A percentile compares a stretch with the other conserved stretches of the same genome.
Evolutionary conservation across 1,140 invertebrate species (phyloP).

Genomic region (Pemphigus obesinymphae): DNA sequence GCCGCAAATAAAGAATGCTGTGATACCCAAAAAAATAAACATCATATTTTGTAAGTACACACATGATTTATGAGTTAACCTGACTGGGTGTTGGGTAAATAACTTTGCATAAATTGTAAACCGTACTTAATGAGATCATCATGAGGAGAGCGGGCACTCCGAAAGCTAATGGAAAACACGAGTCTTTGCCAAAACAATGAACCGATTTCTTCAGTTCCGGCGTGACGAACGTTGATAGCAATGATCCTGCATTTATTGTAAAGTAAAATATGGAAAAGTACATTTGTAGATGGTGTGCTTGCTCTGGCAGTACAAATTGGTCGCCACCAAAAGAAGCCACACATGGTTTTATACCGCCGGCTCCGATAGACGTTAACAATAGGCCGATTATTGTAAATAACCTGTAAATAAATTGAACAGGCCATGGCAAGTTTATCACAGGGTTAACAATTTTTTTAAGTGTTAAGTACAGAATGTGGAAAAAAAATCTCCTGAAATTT

Average conservation of each 20-base stretch:
- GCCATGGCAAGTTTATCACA: no score
- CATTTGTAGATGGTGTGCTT: conserved; percentile 66
- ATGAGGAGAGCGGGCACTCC: conserved; percentile 83
- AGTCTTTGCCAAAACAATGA: conserved; percentile 71
- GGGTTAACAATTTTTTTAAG: no score
- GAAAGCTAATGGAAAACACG: conserved; percentile 88
- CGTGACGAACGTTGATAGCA: conserved; percentile 83
- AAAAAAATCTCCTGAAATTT: no score
- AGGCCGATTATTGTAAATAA: conserved; percentile 70
- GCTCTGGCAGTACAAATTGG: conserved; percentile 79
- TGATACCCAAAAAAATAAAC: no score
- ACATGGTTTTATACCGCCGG: conserved; percentile 96
- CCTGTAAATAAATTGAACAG: conserved; percentile 59
- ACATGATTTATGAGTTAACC: no score
- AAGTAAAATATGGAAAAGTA: conserved; percentile 95
- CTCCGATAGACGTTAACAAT: conserved; percentile 79
- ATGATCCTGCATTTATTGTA: conserved; percentile 84
- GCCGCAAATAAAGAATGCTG: conserved; percentile 76
- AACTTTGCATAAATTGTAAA: not conserved
- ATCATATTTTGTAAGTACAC: no score
- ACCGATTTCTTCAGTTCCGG: conserved; percentile 79
- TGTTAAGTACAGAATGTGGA: no score
- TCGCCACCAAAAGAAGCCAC: conserved; percentile 96
- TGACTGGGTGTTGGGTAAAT: no score
- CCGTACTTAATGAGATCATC: conserved; percentile 71